Percentiles rank a stretch among this genome's conserved stretches.
Conservation (phyloP, 2,888 invertebrate genomes). For the Halocaridina rubra region DNA sequence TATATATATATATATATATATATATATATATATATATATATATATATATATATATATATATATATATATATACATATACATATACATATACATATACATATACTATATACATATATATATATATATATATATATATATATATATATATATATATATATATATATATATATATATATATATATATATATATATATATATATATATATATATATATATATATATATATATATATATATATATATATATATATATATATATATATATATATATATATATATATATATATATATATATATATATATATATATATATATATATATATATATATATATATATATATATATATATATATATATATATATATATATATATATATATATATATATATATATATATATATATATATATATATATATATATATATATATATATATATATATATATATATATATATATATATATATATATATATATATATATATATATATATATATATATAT, state of each 20-base stretch:
- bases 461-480: neutral
- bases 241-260: constrained; percentile 18
- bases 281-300: constrained; percentile 16
- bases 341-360: constrained; percentile 5
- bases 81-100: neutral
- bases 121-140: neutral
- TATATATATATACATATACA: neutral
- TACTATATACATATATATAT: neutral
- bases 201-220: neutral
- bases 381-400: neutral
- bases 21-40: neutral
- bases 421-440: constrained; percentile 24
- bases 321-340: constrained; percentile 18
- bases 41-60: neutral
- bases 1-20: neutral
- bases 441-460: constrained; percentile 24
- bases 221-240: constrained; percentile 18
- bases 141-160: neutral
- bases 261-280: constrained; percentile 18
- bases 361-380: neutral
- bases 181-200: neutral
- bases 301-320: constrained; percentile 18
- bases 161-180: neutral
- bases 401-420: constrained; percentile 1
- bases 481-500: neutral